These are phyloP conservation scores for Neodiprion virginianus DNA, from an alignment of 1,140 invertebrate species.

Conservation along the genomic window DNA sequence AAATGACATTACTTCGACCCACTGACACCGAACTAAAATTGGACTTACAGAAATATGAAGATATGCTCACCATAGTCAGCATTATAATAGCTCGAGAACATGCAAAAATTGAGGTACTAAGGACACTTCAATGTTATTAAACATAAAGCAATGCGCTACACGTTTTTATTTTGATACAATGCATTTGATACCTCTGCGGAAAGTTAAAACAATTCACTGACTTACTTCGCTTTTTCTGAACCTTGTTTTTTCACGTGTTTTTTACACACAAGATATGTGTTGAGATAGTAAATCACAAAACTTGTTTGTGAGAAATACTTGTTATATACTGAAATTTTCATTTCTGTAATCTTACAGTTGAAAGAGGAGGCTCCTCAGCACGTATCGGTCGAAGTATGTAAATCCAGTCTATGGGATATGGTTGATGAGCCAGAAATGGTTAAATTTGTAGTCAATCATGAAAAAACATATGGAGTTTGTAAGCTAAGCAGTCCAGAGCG, in stretches of 20 bases:
- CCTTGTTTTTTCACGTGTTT: too few relatives aligned
- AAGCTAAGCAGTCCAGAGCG: slow-evolving; percentile 24
- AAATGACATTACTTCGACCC: slow-evolving; percentile 73
- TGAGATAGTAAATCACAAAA: not conserved
- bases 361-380: slow-evolving; percentile 38
- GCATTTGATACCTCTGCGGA: too few relatives aligned
- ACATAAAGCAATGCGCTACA: not conserved
- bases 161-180: too few relatives aligned
- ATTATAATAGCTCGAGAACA: slow-evolving; percentile 82
- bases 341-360: slow-evolving; percentile 14
- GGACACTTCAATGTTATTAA: not conserved
- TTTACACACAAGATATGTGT: not conserved
- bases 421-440: slow-evolving; percentile 23
- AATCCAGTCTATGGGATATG: slow-evolving; percentile 18
- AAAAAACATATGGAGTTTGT: slow-evolving; percentile 34
- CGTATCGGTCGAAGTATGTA: slow-evolving; percentile 38
- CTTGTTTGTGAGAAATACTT: not conserved
- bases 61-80: slow-evolving; percentile 75
- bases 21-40: slow-evolving; percentile 76
- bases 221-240: not conserved
- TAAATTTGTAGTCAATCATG: slow-evolving; percentile 35
- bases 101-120: slow-evolving; percentile 50
- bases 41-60: slow-evolving; percentile 79
- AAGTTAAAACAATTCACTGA: not conserved
- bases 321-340: too few relatives aligned